These are phyloP conservation scores for Leptonema lineaticorne DNA, from an alignment of 1,140 invertebrate species.

Conservation along the genomic window DNA sequence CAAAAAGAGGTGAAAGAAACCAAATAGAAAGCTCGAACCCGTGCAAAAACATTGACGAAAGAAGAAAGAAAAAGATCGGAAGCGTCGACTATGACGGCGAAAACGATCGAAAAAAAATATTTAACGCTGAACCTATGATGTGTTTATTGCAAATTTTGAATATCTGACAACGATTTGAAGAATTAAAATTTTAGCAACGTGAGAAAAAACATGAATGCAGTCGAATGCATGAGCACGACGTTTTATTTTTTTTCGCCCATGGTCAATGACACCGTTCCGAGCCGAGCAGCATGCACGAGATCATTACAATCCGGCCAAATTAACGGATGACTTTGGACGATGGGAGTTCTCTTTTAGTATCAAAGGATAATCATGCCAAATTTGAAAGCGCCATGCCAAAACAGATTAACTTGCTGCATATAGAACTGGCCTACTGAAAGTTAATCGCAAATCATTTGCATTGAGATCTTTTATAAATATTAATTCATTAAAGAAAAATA, in stretches of 20 bases:
- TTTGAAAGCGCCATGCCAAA: background rate
- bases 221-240: too few species aligned
- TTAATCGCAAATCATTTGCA: too few species aligned
- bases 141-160: too few species aligned
- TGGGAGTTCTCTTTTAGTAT: background rate
- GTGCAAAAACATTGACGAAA: background rate
- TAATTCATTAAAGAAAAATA: too few species aligned
- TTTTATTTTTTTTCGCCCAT: too few species aligned
- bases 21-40: background rate
- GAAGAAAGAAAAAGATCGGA: background rate
- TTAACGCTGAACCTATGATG: too few species aligned
- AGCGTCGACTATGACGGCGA: background rate
- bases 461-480: too few species aligned
- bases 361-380: background rate
- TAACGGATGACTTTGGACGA: slow-evolving; percentile 2
- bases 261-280: slow-evolving; percentile 9
- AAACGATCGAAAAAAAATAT: background rate
- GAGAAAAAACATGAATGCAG: background rate
- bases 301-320: slow-evolving; percentile 2
- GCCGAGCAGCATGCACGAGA: too few species aligned
- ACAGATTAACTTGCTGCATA: too few species aligned
- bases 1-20: background rate
- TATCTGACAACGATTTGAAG: too few species aligned
- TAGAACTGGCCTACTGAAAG: too few species aligned
- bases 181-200: too few species aligned